Evolutionary conservation across 1,140 invertebrate species (phyloP).

Genomic region (Cataglyphis hispanica): DNA sequence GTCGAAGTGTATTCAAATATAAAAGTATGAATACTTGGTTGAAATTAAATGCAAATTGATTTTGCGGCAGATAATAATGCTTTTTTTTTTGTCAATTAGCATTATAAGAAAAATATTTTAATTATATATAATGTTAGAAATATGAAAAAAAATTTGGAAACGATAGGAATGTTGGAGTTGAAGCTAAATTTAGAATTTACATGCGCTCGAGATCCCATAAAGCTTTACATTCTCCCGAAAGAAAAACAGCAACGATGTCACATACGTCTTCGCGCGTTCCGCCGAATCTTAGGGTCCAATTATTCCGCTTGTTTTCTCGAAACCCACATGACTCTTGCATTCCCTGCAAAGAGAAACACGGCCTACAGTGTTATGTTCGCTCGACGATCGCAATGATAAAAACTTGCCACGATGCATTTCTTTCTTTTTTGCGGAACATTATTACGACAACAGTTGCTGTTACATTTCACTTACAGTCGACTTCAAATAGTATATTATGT

Average conservation of each 20-base stretch:
- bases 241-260: conserved; percentile 52
- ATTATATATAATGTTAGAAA: neutral
- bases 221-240: conserved; percentile 27
- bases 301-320: conserved; percentile 74
- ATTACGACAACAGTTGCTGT: conserved; percentile 50
- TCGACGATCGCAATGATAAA: conserved; percentile 71
- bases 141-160: neutral
- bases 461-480: conserved; percentile 55
- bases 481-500: conserved; percentile 29
- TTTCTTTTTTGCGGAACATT: neutral
- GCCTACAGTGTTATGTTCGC: conserved; percentile 56
- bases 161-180: neutral
- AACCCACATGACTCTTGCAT: conserved; percentile 66
- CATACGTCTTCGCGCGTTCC: conserved; percentile 64
- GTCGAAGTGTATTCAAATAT: conserved; percentile 1
- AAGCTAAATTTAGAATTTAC: neutral
- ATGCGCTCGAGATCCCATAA: neutral
- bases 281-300: conserved; percentile 72
- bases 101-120: neutral
- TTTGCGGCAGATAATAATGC: neutral
- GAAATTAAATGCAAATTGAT: conserved; percentile 22
- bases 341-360: conserved; percentile 48
- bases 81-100: neutral
- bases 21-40: neutral
- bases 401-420: conserved; percentile 50